phyloP scores from a whole-genome alignment of 2,888 invertebrate species.

The Morpho achilles region DNA sequence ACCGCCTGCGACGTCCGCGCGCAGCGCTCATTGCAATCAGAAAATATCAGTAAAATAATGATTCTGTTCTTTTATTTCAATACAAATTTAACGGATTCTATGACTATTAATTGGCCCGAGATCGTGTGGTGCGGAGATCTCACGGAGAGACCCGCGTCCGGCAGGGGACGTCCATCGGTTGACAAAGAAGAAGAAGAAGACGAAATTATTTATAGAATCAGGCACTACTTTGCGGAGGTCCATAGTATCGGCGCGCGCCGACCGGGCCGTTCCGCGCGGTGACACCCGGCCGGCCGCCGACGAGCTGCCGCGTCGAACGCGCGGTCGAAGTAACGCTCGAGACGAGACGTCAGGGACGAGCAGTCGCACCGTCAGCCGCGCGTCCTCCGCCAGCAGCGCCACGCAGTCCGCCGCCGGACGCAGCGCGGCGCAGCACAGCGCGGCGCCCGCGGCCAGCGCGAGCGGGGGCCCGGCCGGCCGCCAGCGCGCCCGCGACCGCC shows the following conservation, averaged over 20 bases:
- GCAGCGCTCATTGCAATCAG: background rate
- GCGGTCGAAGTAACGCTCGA: background rate
- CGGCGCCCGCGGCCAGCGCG: slow-evolving; percentile 14
- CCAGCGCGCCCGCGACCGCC: slow-evolving; percentile 37
- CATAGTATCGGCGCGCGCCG: too few species aligned
- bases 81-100: too few species aligned
- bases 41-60: too few species aligned
- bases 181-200: too few species aligned
- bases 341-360: background rate
- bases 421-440: slow-evolving; percentile 35
- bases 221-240: too few species aligned
- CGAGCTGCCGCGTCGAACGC: background rate
- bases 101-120: too few species aligned
- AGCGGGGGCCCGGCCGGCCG: slow-evolving; percentile 21
- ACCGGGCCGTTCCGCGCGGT: background rate
- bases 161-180: too few species aligned
- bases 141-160: too few species aligned
- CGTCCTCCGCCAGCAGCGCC: slow-evolving; percentile 40
- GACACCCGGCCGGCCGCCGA: background rate
- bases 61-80: too few species aligned
- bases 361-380: slow-evolving; percentile 30
- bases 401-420: slow-evolving; percentile 30
- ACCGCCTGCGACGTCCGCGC: background rate
- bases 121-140: too few species aligned
- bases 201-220: too few species aligned